These are phyloP conservation scores for Lampris megalopsis DNA, from an alignment of 2,113 vertebrate genomes.

Conservation along the genomic window DNA sequence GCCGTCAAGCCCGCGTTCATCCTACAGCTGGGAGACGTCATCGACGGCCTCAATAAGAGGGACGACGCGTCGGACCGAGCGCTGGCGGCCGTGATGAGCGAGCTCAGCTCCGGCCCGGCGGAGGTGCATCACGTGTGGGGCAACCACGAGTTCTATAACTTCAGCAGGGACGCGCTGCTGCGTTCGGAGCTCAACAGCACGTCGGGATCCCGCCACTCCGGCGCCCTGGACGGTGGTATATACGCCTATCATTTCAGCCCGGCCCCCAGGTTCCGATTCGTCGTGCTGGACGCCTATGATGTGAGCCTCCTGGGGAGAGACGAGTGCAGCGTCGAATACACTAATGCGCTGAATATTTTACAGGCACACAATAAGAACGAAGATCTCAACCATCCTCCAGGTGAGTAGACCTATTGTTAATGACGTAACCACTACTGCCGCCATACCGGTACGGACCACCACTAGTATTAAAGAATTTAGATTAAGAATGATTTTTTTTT, in stretches of 20 bases:
- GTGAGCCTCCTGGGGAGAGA: slow-evolving; percentile 88
- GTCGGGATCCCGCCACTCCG: slow-evolving; percentile 5
- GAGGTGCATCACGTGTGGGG: slow-evolving; percentile 93
- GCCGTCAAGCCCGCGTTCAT: slow-evolving; percentile 79
- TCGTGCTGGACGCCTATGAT: slow-evolving; percentile 92
- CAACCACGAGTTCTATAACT: slow-evolving; percentile 97
- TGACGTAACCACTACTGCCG: neutral
- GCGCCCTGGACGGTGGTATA: slow-evolving; percentile 51
- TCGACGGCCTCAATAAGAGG: slow-evolving; percentile 89
- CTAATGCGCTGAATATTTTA: slow-evolving; percentile 80
- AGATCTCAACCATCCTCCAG: slow-evolving; percentile 89
- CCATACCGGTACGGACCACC: no score
- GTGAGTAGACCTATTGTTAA: slow-evolving; percentile 68
- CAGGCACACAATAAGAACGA: slow-evolving; percentile 86
- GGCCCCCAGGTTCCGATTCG: slow-evolving; percentile 82
- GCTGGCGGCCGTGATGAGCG: slow-evolving; percentile 81
- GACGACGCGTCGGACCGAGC: slow-evolving; percentile 78
- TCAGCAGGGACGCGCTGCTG: slow-evolving; percentile 83
- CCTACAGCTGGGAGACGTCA: slow-evolving; percentile 93
- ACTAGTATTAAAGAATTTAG: no score
- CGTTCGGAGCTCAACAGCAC: slow-evolving; percentile 83
- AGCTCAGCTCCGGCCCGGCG: slow-evolving; percentile 72
- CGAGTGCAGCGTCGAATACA: slow-evolving; percentile 76
- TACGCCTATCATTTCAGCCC: slow-evolving; percentile 91
- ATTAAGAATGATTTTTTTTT: no score